Evolutionary conservation across 2,888 invertebrate species (phyloP), one percentile per base, ranked within the genome.

Genomic region (Pyralis farinalis): DNA sequence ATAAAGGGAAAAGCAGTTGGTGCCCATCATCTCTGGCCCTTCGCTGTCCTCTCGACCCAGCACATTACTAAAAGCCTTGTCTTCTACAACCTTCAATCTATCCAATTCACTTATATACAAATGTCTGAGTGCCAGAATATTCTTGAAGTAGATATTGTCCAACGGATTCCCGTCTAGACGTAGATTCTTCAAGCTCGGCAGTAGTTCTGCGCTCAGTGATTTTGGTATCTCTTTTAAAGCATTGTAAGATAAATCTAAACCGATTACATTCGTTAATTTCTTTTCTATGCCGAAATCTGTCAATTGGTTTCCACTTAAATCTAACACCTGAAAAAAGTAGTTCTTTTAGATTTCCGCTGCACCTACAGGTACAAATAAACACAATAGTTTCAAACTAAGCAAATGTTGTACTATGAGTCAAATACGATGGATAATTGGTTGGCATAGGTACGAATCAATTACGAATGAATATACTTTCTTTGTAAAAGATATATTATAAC

Each of bases 161-260:
- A 92, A 68, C 1, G 87, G 86, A 70, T 92, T 92, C 44, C 85
- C 86, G 56, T 90, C 91, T 32, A 92, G 62, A n/a, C 79, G 63
- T 4, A 92, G 67, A 32, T 80, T 82, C 36, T 82, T 79, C 43
- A 92, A 69, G 51, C 71, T 71, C 0, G 91, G 91, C 25, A 90
- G 78, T 37, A 79, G 72, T 37, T 79, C 69, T 0, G 65, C 59
- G 49, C 64, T 87, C 16, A 91, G 57, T 12, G 72, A 66, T 50
- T 78, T 71, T 1, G 92, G 91, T 44, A 92, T 69, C 39, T 71
- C 74, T 0, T 63, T 47, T 11, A 91, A 61, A 6, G 76, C 51
- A 51, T 92, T 92, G 53, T 83, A 80, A 0, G 91, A 91, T 12
- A 91, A 34, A 52, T 92, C 91, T 40, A 92, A 53, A 28, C 67